Percentiles rank a stretch among this genome's conserved stretches.
Evolutionary conservation across 2,113 vertebrate species (phyloP).

Genomic region (Lichenostomus cassidix): DNA sequence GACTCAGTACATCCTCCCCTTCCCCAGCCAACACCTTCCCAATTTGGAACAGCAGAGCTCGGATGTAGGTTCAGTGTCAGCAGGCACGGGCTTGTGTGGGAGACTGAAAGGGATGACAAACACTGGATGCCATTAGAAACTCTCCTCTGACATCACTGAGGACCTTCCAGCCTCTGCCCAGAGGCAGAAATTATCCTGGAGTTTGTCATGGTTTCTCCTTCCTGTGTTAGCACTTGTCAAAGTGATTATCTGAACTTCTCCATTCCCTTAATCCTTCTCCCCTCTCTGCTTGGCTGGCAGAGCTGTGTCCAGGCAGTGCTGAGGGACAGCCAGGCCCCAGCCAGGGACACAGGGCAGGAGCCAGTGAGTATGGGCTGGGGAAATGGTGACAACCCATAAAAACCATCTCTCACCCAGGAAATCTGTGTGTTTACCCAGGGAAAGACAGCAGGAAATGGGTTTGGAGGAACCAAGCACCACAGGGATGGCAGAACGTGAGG

Average conservation of each 20-base stretch:
- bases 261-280: neutral
- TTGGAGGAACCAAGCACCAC: neutral
- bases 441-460: neutral
- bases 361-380: neutral
- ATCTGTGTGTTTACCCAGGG: neutral
- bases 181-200: neutral
- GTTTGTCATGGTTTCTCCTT: neutral
- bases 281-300: neutral
- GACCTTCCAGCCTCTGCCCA: constrained; percentile 2
- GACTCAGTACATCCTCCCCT: constrained; percentile 27
- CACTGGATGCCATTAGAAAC: neutral
- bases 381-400: neutral
- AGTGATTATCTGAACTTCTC: neutral
- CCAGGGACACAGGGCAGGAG: neutral
- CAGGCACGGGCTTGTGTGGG: neutral
- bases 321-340: neutral
- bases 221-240: neutral
- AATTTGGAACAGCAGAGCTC: constrained; percentile 45
- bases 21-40: constrained; percentile 38
- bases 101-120: constrained; percentile 2
- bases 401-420: neutral
- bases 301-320: neutral
- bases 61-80: neutral
- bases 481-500: neutral
- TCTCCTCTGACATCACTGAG: neutral